Percentiles rank a stretch among this genome's conserved stretches.
Evolutionary conservation across 2,888 invertebrate genomes (phyloP).

Genomic region (Dascillus cervinus): DNA sequence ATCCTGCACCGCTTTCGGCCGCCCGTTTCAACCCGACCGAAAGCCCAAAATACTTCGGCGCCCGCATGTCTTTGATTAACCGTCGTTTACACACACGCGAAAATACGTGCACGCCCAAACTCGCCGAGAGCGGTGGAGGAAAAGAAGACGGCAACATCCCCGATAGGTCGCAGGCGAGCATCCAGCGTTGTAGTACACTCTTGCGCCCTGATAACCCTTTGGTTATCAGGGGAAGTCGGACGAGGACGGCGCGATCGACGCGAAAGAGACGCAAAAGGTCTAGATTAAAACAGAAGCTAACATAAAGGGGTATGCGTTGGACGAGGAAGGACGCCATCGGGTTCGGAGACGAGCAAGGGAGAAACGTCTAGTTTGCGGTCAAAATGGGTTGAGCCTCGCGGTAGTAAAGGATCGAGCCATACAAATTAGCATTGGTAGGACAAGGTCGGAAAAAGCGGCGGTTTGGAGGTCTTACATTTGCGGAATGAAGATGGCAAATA

Average conservation of each 20-base stretch:
- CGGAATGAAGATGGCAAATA: constrained; percentile 44
- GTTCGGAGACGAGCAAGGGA: constrained; percentile 46
- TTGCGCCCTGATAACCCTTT: constrained; percentile 45
- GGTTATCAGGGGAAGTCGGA: constrained; percentile 38
- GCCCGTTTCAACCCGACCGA: constrained; percentile 35
- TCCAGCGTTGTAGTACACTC: constrained; percentile 35
- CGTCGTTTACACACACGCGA: constrained; percentile 24
- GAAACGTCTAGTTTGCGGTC: constrained; percentile 60
- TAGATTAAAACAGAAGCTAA: constrained; percentile 43
- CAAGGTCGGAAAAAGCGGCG: constrained; percentile 39
- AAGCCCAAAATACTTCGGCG: constrained; percentile 21
- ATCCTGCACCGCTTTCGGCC: constrained; percentile 30
- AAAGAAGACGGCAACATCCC: constrained; percentile 14
- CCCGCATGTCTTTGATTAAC: constrained; percentile 39
- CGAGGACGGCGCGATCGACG: constrained; percentile 19
- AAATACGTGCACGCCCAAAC: constrained; percentile 17
- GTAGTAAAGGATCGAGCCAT: constrained; percentile 60
- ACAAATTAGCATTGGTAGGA: constrained; percentile 49
- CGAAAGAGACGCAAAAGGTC: constrained; percentile 34
- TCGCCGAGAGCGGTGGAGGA: constrained; percentile 16
- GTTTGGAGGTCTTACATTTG: constrained; percentile 50
- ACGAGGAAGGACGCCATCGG: constrained; percentile 41
- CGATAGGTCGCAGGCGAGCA: constrained; percentile 29
- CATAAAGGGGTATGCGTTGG: constrained; percentile 40
- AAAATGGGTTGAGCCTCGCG: constrained; percentile 60